These are phyloP conservation scores for Eciton burchellii DNA, from an alignment of 1,140 invertebrate species.

Conservation along the genomic window DNA sequence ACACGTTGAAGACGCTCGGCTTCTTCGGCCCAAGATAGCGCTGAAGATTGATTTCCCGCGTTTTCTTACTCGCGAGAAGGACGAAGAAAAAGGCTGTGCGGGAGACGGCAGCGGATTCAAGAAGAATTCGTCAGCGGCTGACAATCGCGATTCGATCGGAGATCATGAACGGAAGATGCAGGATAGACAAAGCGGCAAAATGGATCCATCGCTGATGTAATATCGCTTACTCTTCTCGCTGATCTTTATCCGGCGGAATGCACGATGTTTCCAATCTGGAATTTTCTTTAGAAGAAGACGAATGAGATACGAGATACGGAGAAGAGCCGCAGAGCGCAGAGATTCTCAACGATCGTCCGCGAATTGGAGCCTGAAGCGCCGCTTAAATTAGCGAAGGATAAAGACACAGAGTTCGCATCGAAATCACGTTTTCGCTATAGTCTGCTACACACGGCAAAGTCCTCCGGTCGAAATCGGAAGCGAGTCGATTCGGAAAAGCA, in stretches of 20 bases:
- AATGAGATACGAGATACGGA: neutral
- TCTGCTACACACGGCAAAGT: neutral
- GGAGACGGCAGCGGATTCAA: neutral
- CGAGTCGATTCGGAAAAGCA: neutral
- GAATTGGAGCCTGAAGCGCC: neutral
- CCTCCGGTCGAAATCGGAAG: neutral
- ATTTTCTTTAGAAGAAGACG: neutral
- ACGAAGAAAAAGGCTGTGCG: neutral
- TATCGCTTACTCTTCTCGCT: neutral
- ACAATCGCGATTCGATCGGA: constrained; percentile 32
- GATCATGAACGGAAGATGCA: constrained; percentile 52
- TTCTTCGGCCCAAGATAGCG: constrained; percentile 87
- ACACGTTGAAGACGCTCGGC: constrained; percentile 90
- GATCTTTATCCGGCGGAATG: neutral
- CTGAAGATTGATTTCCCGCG: constrained; percentile 15
- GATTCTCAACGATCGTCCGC: neutral
- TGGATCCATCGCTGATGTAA: constrained; percentile 12
- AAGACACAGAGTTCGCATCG: neutral
- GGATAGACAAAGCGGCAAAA: constrained; percentile 47
- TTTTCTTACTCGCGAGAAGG: neutral
- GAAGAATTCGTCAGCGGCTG: constrained; percentile 28
- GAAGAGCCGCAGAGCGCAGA: neutral
- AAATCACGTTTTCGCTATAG: neutral
- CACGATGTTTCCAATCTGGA: too few relatives aligned
- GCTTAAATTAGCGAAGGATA: neutral